Conservation (phyloP, 2,113 vertebrate genomes). For the Colius striatus region DNA sequence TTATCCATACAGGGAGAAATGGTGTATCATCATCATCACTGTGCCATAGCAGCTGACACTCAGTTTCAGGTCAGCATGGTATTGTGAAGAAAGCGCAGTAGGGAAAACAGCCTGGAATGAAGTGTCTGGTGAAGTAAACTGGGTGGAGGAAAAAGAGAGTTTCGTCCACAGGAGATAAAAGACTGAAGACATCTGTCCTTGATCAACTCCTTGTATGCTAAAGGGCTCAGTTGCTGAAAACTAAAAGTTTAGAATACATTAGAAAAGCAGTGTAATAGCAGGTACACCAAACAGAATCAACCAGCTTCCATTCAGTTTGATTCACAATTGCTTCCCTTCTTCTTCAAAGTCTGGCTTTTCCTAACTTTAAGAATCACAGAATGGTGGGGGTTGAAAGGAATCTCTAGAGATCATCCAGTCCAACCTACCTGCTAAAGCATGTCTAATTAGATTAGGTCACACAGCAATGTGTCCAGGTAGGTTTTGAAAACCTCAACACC, state of each 20-base stretch:
- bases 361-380: neutral
- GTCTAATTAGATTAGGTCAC: no score
- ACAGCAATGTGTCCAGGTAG: no score
- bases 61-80: neutral
- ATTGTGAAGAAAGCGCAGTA: neutral
- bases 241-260: neutral
- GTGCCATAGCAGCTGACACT: neutral
- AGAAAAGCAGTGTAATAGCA: neutral
- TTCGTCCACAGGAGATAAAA: neutral
- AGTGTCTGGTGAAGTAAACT: neutral
- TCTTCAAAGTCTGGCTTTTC: neutral
- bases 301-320: neutral
- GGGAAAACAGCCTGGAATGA: neutral
- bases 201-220: neutral
- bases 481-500: no score
- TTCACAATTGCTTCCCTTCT: rapidly evolving
- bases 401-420: no score
- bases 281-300: neutral
- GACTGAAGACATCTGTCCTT: neutral
- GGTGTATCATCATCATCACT: neutral
- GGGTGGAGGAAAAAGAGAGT: neutral
- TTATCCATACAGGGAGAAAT: neutral
- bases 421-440: no score
- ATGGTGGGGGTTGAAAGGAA: no score
- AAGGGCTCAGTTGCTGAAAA: neutral